Conservation (phyloP, 2,797 vertebrate species). For the Odontamblyopus lacepedii region DNA sequence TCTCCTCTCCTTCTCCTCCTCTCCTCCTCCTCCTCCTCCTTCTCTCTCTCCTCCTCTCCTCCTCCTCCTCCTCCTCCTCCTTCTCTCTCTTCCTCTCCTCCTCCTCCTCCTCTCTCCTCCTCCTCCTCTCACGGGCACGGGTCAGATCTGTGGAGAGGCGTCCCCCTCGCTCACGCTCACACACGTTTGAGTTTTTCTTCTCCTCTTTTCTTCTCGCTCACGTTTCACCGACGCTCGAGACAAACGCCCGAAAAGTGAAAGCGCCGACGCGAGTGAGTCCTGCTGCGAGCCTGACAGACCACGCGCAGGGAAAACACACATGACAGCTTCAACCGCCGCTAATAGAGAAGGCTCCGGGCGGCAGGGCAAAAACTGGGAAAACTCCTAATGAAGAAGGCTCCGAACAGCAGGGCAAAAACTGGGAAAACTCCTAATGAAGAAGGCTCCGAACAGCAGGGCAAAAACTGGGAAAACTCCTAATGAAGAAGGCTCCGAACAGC, state of each 20-base stretch:
- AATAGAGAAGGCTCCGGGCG: conserved; percentile 53
- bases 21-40: too few species aligned
- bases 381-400: background rate
- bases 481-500: background rate
- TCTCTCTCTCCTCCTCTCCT: too few species aligned
- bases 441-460: background rate
- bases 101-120: background rate
- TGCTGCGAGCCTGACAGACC: conserved; percentile 44
- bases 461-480: background rate
- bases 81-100: too few species aligned
- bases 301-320: conserved; percentile 46
- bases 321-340: conserved; percentile 69
- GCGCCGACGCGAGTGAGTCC: background rate
- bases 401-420: too few species aligned
- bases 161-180: too few species aligned
- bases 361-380: background rate
- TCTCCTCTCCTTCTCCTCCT: too few species aligned
- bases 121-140: too few species aligned
- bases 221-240: background rate
- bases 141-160: too few species aligned
- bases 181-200: too few species aligned
- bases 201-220: too few species aligned
- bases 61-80: too few species aligned
- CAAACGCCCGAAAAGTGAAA: background rate
- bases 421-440: too few species aligned